These are phyloP conservation scores for Dryoscopus gambensis DNA, from an alignment of 2,113 vertebrate genomes.

Conservation along the genomic window DNA sequence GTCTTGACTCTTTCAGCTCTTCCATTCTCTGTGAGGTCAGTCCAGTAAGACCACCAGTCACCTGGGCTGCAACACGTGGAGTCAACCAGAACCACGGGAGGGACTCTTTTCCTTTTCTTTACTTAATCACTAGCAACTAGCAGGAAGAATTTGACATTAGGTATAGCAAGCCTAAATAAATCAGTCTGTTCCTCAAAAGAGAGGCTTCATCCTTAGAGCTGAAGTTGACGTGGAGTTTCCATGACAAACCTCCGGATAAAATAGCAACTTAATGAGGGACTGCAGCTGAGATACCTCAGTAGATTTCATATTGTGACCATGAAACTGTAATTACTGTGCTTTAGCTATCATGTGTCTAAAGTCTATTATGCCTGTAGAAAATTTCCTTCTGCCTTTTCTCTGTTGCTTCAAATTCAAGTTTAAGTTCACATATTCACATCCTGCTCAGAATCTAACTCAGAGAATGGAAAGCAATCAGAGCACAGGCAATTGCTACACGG, in stretches of 20 bases:
- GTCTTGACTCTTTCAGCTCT: not conserved
- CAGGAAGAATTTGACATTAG: not conserved
- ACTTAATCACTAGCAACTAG: not conserved
- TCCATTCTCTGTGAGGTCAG: not conserved
- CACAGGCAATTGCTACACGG: not conserved
- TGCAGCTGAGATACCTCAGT: not conserved
- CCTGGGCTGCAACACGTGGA: not conserved
- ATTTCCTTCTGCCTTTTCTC: not conserved
- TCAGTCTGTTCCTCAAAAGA: not conserved
- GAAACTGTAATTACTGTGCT: constrained; percentile 1
- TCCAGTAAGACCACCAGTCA: not conserved
- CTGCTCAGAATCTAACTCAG: not conserved
- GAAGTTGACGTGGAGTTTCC: constrained; percentile 22
- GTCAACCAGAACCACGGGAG: not conserved
- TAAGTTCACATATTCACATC: not conserved
- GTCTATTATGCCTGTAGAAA: not conserved
- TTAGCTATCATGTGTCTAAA: not conserved
- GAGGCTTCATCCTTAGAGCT: not conserved
- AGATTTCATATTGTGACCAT: not conserved
- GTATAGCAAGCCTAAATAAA: not conserved
- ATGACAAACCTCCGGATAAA: constrained; percentile 30
- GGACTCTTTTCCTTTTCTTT: not conserved
- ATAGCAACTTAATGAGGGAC: not conserved
- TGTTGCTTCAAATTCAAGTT: not conserved
- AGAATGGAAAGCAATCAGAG: not conserved